Evolutionary conservation across 1,140 invertebrate genomes (phyloP).

Genomic region (Agrilus planipennis): DNA sequence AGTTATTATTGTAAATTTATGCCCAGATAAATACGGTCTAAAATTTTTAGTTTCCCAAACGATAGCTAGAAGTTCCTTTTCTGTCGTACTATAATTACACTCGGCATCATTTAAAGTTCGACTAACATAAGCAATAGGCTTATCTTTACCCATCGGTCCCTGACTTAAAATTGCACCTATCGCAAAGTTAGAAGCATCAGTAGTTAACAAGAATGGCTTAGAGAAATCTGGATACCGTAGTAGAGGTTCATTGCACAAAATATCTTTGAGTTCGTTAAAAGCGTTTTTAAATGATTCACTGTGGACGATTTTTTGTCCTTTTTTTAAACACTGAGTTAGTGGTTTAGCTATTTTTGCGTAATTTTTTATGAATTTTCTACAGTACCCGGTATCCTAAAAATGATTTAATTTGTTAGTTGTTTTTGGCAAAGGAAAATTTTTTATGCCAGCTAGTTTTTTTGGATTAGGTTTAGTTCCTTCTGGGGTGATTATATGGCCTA

Average conservation of each 20-base stretch:
- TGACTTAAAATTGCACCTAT: too few relatives aligned
- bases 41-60: too few relatives aligned
- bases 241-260: not conserved
- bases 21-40: too few relatives aligned
- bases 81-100: too few relatives aligned
- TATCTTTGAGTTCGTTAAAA: not conserved
- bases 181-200: too few relatives aligned
- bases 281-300: conserved; percentile 3
- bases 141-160: too few relatives aligned
- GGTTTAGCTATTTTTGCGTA: conserved; percentile 17
- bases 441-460: conserved; percentile 11
- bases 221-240: conserved; percentile 4
- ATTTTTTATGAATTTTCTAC: conserved; percentile 19
- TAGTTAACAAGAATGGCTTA: too few relatives aligned
- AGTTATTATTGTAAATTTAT: too few relatives aligned
- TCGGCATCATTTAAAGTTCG: too few relatives aligned
- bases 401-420: conserved; percentile 18
- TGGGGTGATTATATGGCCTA: conserved; percentile 11
- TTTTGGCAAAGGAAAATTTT: conserved; percentile 12
- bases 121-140: too few relatives aligned
- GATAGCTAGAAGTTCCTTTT: too few relatives aligned
- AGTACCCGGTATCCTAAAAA: conserved; percentile 26
- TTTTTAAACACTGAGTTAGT: conserved; percentile 1
- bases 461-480: conserved; percentile 13
- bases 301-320: conserved; percentile 11